Evolutionary conservation across 2,797 vertebrate species (phyloP).

Genomic region (Myotis planiceps): DNA sequence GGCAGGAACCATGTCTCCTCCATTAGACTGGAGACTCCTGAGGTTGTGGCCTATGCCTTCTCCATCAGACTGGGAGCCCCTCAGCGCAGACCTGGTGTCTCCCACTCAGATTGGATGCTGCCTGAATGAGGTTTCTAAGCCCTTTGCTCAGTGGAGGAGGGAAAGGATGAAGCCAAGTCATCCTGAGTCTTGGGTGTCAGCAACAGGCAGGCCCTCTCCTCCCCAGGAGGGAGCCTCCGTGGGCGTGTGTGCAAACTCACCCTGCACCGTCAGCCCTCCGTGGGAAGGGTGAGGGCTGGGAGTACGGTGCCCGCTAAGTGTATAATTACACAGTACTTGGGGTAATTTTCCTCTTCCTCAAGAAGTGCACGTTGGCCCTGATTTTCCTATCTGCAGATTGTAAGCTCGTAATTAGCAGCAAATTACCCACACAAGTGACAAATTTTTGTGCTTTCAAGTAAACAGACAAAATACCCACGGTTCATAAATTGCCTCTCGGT

Average conservation of each 20-base stretch:
- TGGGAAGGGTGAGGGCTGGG: conserved; percentile 82
- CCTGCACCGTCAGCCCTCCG: conserved; percentile 66
- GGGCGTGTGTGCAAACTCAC: conserved; percentile 76
- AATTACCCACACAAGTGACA: conserved; percentile 89
- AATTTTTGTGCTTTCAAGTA: conserved; percentile 89
- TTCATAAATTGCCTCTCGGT: conserved; percentile 85
- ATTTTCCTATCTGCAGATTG: conserved; percentile 89
- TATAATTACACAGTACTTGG: conserved; percentile 87
- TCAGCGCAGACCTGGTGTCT: not conserved
- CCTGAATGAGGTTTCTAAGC: not conserved
- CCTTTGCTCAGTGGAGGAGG: not conserved
- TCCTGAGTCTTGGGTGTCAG: not conserved
- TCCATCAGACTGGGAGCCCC: not conserved
- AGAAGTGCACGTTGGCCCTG: conserved; percentile 87
- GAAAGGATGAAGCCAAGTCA: not conserved
- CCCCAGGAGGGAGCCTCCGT: not conserved
- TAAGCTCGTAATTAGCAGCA: conserved; percentile 88
- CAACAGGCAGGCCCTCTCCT: not conserved
- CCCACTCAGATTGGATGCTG: not conserved
- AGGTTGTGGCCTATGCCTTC: not conserved
- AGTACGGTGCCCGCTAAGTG: conserved; percentile 84
- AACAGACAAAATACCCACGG: conserved; percentile 87
- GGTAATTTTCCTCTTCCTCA: conserved; percentile 88
- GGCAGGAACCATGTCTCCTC: not conserved
- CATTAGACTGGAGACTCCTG: not conserved